Percentiles rank a stretch among this genome's conserved stretches.
phyloP scores from a whole-genome alignment of 2,888 invertebrate genomes.

The Arctia plantaginis region DNA sequence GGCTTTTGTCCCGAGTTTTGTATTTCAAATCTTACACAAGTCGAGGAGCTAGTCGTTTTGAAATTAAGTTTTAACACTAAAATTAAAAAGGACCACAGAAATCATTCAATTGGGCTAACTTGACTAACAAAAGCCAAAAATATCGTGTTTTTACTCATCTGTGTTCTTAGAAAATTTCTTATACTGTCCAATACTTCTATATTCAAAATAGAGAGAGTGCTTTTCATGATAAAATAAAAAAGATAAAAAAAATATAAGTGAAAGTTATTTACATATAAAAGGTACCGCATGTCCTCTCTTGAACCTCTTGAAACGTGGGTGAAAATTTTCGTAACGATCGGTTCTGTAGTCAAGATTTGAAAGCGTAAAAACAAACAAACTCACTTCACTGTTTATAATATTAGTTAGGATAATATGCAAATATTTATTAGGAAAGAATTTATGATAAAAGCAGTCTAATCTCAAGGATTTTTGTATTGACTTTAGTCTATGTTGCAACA shows the following conservation, averaged over 20 bases:
- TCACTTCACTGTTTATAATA: too few relatives aligned
- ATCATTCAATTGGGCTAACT: neutral
- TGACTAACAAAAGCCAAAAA: too few relatives aligned
- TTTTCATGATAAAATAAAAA: neutral
- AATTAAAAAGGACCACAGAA: neutral
- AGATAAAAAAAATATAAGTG: too few relatives aligned
- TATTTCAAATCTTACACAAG: conserved; percentile 53
- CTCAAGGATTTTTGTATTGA: neutral
- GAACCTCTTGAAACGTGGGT: neutral
- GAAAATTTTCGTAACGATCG: too few relatives aligned
- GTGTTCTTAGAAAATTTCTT: too few relatives aligned
- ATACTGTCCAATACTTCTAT: too few relatives aligned
- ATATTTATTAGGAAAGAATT: neutral
- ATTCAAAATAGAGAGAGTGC: too few relatives aligned
- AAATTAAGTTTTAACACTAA: neutral
- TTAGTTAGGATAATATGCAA: neutral
- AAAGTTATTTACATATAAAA: too few relatives aligned
- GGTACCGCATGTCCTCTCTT: neutral
- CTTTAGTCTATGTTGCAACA: neutral
- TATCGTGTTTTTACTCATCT: too few relatives aligned
- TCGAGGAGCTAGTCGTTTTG: conserved; percentile 32
- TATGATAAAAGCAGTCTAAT: neutral
- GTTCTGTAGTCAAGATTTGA: too few relatives aligned
- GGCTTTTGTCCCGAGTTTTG: conserved; percentile 52
- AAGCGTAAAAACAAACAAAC: too few relatives aligned